Conservation (phyloP, 2,888 invertebrate species). For the Cataglyphis cursor region DNA sequence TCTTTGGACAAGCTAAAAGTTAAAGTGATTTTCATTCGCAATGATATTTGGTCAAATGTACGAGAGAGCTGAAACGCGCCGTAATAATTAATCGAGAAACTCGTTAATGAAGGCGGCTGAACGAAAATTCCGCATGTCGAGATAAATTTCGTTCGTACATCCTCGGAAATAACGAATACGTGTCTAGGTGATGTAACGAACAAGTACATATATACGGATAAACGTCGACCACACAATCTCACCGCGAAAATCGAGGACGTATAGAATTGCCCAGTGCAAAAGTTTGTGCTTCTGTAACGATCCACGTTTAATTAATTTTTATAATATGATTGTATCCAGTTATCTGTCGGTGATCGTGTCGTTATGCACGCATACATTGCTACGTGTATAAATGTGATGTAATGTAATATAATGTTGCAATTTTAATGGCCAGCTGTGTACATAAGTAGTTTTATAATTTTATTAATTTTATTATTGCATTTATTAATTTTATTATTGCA, state of each 20-base stretch:
- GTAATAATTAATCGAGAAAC: conserved; percentile 54
- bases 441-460: conserved; percentile 25
- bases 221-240: background rate
- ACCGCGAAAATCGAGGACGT: background rate
- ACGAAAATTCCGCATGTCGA: conserved; percentile 29
- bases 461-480: conserved; percentile 22
- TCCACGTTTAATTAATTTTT: conserved; percentile 47
- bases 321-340: conserved; percentile 10
- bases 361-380: background rate
- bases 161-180: conserved; percentile 33
- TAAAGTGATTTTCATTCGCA: conserved; percentile 28
- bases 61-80: background rate
- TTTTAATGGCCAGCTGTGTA: background rate
- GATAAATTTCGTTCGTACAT: background rate
- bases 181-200: conserved; percentile 26
- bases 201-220: background rate
- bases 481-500: conserved; percentile 18
- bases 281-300: conserved; percentile 24
- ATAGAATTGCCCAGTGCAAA: conserved; percentile 16
- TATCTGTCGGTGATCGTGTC: background rate
- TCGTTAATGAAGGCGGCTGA: conserved; percentile 45
- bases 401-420: too few species aligned
- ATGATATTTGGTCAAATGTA: conserved; percentile 30
- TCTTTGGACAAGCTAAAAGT: background rate
- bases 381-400: background rate